A percentile compares a stretch with the other conserved stretches of the same genome.
Conservation (phyloP, 1,140 invertebrate species). For the Macrostomum lignano region DNA sequence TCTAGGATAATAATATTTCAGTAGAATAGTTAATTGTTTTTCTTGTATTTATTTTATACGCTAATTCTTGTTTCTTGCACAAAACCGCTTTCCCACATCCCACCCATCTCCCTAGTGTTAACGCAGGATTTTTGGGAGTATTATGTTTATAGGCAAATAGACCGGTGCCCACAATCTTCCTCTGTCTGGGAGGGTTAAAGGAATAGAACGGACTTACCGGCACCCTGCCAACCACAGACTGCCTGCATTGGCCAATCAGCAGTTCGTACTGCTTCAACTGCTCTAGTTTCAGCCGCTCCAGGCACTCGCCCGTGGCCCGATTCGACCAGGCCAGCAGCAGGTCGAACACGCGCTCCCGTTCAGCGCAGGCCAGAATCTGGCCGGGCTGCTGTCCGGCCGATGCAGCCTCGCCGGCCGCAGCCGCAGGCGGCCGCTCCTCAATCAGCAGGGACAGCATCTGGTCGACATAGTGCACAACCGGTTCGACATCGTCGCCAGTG, state of each 20-base stretch:
- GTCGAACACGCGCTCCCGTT: slow-evolving; percentile 30
- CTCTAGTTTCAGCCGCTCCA: slow-evolving; percentile 47
- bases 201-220: too few relatives aligned
- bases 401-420: slow-evolving; percentile 15
- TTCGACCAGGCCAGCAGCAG: slow-evolving; percentile 30
- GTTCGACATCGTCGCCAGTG: slow-evolving; percentile 44
- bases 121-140: too few relatives aligned
- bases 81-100: too few relatives aligned
- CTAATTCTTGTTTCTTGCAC: too few relatives aligned
- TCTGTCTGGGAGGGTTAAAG: too few relatives aligned
- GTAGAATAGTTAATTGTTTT: too few relatives aligned
- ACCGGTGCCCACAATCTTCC: too few relatives aligned
- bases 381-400: slow-evolving; percentile 26
- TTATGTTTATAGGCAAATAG: too few relatives aligned
- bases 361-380: slow-evolving; percentile 29
- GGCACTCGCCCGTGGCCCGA: slow-evolving; percentile 19
- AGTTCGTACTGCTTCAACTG: slow-evolving; percentile 47
- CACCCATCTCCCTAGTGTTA: too few relatives aligned
- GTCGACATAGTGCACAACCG: slow-evolving; percentile 63
- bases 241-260: slow-evolving; percentile 41
- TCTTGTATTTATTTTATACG: too few relatives aligned
- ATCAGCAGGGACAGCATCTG: slow-evolving; percentile 63
- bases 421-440: slow-evolving; percentile 38
- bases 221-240: slow-evolving; percentile 46
- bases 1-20: too few relatives aligned